Evolutionary conservation across 2,888 invertebrate species (phyloP).

Genomic region (Julus scandinavius): DNA sequence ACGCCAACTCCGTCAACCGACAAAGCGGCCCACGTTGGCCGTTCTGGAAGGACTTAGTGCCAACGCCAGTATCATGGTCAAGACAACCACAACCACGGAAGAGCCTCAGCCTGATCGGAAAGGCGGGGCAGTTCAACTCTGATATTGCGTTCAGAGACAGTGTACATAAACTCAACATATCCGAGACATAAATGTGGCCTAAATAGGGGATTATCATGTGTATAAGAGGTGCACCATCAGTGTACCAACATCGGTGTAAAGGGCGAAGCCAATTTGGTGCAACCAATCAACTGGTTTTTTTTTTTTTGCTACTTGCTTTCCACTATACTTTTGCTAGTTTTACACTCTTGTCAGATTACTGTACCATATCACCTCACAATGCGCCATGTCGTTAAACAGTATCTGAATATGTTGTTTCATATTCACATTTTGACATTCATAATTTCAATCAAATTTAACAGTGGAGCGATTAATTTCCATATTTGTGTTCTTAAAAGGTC

Average conservation of each 20-base stretch:
- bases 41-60: slow-evolving; percentile 27
- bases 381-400: no score
- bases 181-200: neutral
- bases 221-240: neutral
- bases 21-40: slow-evolving; percentile 45
- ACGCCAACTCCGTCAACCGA: neutral
- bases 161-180: neutral
- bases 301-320: no score
- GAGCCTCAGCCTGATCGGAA: neutral
- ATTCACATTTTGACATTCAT: no score
- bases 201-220: neutral
- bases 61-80: neutral
- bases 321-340: no score
- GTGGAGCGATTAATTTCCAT: no score
- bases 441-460: no score
- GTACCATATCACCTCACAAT: no score
- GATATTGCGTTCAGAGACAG: neutral
- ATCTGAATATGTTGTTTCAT: no score
- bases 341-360: no score
- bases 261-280: neutral
- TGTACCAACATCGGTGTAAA: neutral
- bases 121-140: neutral
- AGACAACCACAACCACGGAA: neutral
- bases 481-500: no score
- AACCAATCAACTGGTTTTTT: no score